These are phyloP conservation scores for Harpalus rufipes DNA, from an alignment of 2,888 invertebrate species.

Conservation along the genomic window DNA sequence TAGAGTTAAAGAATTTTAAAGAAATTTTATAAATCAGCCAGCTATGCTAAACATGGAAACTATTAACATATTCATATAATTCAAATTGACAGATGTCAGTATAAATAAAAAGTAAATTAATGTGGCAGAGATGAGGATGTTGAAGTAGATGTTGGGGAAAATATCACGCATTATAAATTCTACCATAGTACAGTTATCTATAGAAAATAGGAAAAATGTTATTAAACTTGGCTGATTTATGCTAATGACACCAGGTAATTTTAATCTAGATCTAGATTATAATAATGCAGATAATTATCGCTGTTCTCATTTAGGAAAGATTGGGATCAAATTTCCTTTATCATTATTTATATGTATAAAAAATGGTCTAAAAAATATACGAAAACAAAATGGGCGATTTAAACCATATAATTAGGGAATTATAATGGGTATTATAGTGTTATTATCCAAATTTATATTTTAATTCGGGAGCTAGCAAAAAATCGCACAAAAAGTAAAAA, in stretches of 20 bases:
- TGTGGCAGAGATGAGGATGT: too few species aligned
- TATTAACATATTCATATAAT: too few species aligned
- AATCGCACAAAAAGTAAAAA: background rate
- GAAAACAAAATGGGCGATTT: background rate
- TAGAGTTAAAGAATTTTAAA: too few species aligned
- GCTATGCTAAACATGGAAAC: too few species aligned
- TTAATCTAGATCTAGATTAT: slow-evolving; percentile 26
- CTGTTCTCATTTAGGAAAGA: slow-evolving; percentile 25
- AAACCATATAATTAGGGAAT: background rate
- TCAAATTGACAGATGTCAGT: too few species aligned
- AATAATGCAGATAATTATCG: slow-evolving; percentile 36
- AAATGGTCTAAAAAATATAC: background rate
- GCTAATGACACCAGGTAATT: background rate
- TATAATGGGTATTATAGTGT: background rate
- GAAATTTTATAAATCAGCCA: too few species aligned
- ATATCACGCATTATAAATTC: background rate
- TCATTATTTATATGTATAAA: slow-evolving; percentile 17
- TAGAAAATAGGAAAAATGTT: slow-evolving; percentile 11
- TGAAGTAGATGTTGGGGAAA: background rate
- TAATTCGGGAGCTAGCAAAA: background rate
- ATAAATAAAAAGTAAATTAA: too few species aligned
- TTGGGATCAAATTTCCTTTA: slow-evolving; percentile 21
- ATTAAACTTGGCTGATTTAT: slow-evolving; percentile 5
- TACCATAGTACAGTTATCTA: background rate
- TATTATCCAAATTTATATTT: background rate